A percentile compares a stretch with the other conserved stretches of the same genome.
Conservation (phyloP, 2,797 vertebrate genomes). For the Sciurus carolinensis region DNA sequence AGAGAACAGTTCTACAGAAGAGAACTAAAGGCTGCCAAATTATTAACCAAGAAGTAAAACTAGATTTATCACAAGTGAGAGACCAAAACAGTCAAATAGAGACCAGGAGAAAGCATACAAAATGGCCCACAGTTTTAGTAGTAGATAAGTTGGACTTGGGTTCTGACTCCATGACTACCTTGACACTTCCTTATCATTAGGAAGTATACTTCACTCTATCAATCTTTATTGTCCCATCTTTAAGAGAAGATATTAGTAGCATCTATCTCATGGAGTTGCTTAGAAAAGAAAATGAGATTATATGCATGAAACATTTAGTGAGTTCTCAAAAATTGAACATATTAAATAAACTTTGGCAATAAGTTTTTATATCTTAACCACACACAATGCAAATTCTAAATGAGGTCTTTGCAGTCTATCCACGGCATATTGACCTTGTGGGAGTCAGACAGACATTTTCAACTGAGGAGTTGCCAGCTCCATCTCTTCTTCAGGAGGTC, state of each 20-base stretch:
- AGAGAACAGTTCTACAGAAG: slow-evolving; percentile 6
- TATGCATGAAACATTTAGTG: background rate
- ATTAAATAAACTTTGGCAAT: slow-evolving; percentile 25
- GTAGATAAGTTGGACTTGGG: background rate
- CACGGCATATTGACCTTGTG: background rate
- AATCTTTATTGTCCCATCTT: background rate
- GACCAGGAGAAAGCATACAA: background rate
- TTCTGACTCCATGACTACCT: background rate
- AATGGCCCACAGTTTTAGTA: background rate
- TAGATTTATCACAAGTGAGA: slow-evolving; percentile 56
- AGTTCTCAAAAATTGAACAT: slow-evolving; percentile 5
- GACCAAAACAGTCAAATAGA: background rate
- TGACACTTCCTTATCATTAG: background rate
- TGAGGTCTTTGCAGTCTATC: background rate
- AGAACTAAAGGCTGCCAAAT: slow-evolving; percentile 19
- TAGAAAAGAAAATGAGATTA: background rate
- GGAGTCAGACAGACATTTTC: background rate
- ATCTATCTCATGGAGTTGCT: background rate
- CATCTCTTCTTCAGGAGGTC: background rate
- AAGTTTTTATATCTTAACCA: background rate
- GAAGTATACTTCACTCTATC: background rate
- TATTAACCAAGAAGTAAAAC: slow-evolving; percentile 64
- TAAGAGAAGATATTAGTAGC: background rate
- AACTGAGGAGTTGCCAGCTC: background rate
- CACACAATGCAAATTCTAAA: background rate